Evolutionary conservation across 2,797 vertebrate species (phyloP).

Genomic region (Xenentodon cancila): DNA sequence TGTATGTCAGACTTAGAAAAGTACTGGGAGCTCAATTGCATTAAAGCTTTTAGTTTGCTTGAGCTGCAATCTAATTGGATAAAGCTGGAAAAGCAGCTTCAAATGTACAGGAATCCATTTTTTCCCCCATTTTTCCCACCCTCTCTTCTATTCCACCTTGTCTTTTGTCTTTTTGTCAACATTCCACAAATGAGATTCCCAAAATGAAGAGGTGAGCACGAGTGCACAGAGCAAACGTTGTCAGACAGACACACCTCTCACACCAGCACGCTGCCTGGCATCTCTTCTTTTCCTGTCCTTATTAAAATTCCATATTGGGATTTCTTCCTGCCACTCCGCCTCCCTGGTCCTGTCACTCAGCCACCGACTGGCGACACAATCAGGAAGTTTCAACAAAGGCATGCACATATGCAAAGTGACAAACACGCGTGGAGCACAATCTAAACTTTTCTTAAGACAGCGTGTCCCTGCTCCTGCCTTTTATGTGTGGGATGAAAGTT

Average conservation of each 20-base stretch:
- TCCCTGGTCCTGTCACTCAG: slow-evolving; percentile 78
- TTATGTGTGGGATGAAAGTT: slow-evolving; percentile 82
- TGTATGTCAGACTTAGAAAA: slow-evolving; percentile 82
- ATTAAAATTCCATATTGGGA: slow-evolving; percentile 83
- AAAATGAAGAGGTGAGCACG: slow-evolving; percentile 75
- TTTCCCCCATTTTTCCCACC: not conserved
- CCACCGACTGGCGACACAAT: slow-evolving; percentile 64
- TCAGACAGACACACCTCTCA: slow-evolving; percentile 79
- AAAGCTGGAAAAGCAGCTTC: slow-evolving; percentile 81
- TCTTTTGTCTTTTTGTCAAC: slow-evolving; percentile 75
- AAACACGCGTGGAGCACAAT: slow-evolving; percentile 50
- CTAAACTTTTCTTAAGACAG: slow-evolving; percentile 81
- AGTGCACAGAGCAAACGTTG: slow-evolving; percentile 69
- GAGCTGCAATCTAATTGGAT: slow-evolving; percentile 83
- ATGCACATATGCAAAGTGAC: slow-evolving; percentile 60
- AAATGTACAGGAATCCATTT: slow-evolving; percentile 61
- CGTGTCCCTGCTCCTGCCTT: slow-evolving; percentile 68
- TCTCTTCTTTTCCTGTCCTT: slow-evolving; percentile 72
- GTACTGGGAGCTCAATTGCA: slow-evolving; percentile 82
- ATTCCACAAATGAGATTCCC: slow-evolving; percentile 78
- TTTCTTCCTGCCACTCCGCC: slow-evolving; percentile 78
- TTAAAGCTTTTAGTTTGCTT: slow-evolving; percentile 82
- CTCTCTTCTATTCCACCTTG: slow-evolving; percentile 47
- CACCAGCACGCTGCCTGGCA: slow-evolving; percentile 66
- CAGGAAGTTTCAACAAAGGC: slow-evolving; percentile 75